phyloP scores from a whole-genome alignment of 2,888 invertebrate genomes.

The Sympetrum striolatum region DNA sequence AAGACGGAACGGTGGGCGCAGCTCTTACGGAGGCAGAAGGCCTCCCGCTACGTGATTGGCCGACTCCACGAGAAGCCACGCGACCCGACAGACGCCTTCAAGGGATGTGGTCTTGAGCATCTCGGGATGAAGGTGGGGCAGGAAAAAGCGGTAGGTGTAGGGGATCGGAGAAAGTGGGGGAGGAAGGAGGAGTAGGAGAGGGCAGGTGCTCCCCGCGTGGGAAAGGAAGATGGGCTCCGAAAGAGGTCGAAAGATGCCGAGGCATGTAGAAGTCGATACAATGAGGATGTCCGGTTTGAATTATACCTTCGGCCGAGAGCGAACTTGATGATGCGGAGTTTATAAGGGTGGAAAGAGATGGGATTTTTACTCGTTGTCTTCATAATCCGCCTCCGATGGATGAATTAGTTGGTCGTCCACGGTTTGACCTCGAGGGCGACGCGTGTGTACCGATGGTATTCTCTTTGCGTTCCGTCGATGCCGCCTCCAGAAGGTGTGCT shows the following conservation, averaged over 20 bases:
- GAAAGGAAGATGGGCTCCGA: neutral
- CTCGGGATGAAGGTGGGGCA: no score
- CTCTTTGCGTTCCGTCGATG: no score
- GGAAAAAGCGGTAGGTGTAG: neutral
- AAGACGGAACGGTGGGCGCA: no score
- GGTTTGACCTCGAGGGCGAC: no score
- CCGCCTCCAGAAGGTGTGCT: no score
- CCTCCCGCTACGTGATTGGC: no score
- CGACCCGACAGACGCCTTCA: neutral
- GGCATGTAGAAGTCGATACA: neutral
- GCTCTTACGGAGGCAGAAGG: no score
- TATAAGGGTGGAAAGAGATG: neutral
- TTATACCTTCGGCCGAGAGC: neutral
- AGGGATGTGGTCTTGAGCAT: neutral
- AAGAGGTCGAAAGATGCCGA: neutral
- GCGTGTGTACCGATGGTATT: no score
- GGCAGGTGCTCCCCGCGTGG: slow-evolving; percentile 21
- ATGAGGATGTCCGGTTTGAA: neutral
- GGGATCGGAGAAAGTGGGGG: no score
- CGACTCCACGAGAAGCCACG: neutral
- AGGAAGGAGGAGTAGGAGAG: neutral
- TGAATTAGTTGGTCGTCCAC: no score
- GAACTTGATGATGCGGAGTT: neutral
- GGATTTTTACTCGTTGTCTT: no score
- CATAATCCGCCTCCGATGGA: no score